Conservation (phyloP, 2,888 invertebrate genomes). For the Tortricodes alternella region DNA sequence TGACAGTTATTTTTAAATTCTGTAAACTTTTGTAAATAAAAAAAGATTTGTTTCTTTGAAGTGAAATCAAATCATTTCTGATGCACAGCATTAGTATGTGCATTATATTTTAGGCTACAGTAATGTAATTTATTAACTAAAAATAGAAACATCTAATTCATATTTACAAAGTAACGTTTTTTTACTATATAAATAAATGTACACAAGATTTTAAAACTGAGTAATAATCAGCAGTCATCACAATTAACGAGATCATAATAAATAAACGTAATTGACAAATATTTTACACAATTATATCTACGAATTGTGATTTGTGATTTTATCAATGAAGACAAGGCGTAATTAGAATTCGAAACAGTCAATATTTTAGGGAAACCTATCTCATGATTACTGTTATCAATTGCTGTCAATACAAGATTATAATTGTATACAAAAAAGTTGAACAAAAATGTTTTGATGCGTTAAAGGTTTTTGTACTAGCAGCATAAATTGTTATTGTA, state of each 20-base stretch:
- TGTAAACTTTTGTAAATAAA: conserved; percentile 34
- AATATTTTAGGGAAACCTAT: conserved; percentile 1
- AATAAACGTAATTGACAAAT: conserved; percentile 41
- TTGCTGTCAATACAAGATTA: too few relatives aligned
- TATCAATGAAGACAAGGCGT: conserved; percentile 1
- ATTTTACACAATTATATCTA: conserved; percentile 28
- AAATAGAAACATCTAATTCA: conserved; percentile 34
- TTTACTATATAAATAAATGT: conserved; percentile 36
- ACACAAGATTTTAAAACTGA: conserved; percentile 40
- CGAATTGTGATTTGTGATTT: conserved; percentile 30
- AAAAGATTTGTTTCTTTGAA: conserved; percentile 1
- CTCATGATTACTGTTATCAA: conserved; percentile 1
- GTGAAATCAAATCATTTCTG: neutral
- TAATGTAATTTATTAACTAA: conserved; percentile 30
- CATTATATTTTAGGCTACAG: conserved; percentile 10
- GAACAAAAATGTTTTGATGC: too few relatives aligned
- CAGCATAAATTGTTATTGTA: too few relatives aligned
- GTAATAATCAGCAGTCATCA: conserved; percentile 36
- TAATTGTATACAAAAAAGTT: too few relatives aligned
- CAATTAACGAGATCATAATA: conserved; percentile 56
- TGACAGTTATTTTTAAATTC: conserved; percentile 52
- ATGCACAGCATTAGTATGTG: neutral
- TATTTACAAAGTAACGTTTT: conserved; percentile 43
- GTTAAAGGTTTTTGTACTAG: too few relatives aligned
- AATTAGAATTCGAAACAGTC: neutral